Percentiles rank a stretch among this genome's conserved stretches.
phyloP scores from a whole-genome alignment of 1,140 invertebrate species.

The Littorina saxatilis region DNA sequence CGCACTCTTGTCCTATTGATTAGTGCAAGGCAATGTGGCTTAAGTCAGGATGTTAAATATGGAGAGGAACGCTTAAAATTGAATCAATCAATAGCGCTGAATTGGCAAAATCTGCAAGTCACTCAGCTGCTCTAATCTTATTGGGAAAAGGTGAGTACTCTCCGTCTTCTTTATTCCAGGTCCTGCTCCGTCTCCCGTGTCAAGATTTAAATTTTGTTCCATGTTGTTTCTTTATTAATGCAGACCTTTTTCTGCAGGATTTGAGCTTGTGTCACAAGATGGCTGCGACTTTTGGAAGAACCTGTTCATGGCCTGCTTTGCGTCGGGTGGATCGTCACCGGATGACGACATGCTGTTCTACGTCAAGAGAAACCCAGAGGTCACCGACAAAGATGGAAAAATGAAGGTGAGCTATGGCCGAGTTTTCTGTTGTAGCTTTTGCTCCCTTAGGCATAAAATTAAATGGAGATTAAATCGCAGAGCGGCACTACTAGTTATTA shows the following conservation, averaged over 20 bases:
- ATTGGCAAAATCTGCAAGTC: too few relatives aligned
- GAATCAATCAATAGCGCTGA: too few relatives aligned
- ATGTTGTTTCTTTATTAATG: too few relatives aligned
- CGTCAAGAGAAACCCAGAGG: conserved; percentile 89
- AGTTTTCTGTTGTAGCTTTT: conserved; percentile 45
- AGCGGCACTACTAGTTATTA: background rate
- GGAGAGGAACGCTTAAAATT: too few relatives aligned
- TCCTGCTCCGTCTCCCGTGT: too few relatives aligned
- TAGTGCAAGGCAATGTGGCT: too few relatives aligned
- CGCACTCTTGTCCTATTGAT: background rate
- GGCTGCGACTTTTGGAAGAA: conserved; percentile 89
- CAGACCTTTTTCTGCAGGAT: conserved; percentile 57
- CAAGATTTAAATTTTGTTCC: too few relatives aligned
- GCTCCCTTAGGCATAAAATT: background rate
- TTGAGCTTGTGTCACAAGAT: conserved; percentile 64
- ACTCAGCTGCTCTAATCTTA: too few relatives aligned
- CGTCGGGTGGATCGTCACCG: conserved; percentile 83
- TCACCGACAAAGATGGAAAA: conserved; percentile 83
- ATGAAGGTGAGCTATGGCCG: too few relatives aligned
- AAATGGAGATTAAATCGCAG: background rate
- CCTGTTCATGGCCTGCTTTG: conserved; percentile 94
- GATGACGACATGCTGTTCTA: conserved; percentile 95
- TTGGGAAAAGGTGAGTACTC: too few relatives aligned
- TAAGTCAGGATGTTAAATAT: too few relatives aligned
- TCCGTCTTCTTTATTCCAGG: too few relatives aligned